phyloP scores from a whole-genome alignment of 2,797 vertebrate species.

The Bryconaethiops microstoma region DNA sequence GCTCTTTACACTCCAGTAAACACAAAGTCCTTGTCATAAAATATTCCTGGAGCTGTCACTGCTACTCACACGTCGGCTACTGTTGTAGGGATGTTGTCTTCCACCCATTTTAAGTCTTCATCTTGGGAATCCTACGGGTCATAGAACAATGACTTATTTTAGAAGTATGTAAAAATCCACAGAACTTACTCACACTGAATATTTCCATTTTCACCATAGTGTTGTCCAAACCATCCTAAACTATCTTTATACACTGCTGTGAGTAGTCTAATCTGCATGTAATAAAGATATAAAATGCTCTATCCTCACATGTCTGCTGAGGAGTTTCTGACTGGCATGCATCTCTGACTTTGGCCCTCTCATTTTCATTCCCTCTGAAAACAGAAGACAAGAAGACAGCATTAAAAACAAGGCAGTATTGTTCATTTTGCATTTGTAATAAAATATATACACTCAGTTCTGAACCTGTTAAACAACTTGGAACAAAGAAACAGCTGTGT shows the following conservation, averaged over 20 bases:
- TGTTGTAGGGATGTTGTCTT: slow-evolving; percentile 83
- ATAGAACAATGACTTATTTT: background rate
- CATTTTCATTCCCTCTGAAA: slow-evolving; percentile 79
- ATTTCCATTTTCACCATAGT: no score
- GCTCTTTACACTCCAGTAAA: no score
- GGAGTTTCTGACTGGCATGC: slow-evolving; percentile 64
- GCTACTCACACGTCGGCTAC: slow-evolving; percentile 79
- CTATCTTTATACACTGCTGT: background rate
- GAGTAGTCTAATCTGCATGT: background rate
- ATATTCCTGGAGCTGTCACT: no score
- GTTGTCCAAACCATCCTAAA: background rate
- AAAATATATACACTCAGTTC: background rate
- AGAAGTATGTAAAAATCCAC: no score
- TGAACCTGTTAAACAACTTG: background rate
- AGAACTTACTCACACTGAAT: background rate
- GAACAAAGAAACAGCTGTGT: background rate
- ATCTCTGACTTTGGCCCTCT: slow-evolving; percentile 78
- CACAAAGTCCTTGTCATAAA: no score
- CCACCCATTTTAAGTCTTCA: slow-evolving; percentile 85
- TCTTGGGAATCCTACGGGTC: slow-evolving; percentile 55
- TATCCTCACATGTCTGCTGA: slow-evolving; percentile 85
- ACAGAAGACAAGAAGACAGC: background rate
- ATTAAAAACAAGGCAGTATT: background rate
- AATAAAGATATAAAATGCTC: background rate
- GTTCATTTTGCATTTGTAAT: background rate